These are phyloP conservation scores for Lysandra coridon DNA, from an alignment of 2,888 invertebrate species.

Conservation along the genomic window DNA sequence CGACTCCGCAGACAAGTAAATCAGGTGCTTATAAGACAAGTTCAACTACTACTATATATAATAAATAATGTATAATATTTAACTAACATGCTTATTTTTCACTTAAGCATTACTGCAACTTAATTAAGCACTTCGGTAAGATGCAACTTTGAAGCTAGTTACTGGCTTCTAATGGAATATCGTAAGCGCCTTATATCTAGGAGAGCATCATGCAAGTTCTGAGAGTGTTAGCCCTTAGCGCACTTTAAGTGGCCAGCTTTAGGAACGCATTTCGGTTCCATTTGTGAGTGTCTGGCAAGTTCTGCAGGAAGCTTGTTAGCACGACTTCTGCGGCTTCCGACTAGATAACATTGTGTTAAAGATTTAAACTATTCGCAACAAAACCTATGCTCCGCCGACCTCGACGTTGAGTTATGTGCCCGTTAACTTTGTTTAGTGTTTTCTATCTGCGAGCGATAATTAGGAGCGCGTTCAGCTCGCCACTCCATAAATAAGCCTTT, in stretches of 20 bases:
- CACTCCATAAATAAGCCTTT: slow-evolving; percentile 36
- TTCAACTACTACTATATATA: no score
- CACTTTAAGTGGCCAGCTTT: slow-evolving; percentile 48
- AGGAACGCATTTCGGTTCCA: slow-evolving; percentile 48
- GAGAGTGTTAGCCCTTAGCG: slow-evolving; percentile 31
- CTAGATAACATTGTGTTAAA: slow-evolving; percentile 66
- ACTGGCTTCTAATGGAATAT: slow-evolving; percentile 19
- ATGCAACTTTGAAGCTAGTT: slow-evolving; percentile 4
- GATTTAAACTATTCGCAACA: slow-evolving; percentile 57
- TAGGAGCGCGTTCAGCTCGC: slow-evolving; percentile 35
- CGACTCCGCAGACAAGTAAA: no score
- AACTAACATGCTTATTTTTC: background rate
- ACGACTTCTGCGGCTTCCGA: slow-evolving; percentile 63
- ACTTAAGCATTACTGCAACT: background rate
- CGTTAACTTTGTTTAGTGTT: slow-evolving; percentile 38
- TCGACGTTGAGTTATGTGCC: slow-evolving; percentile 36
- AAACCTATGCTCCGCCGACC: slow-evolving; percentile 39
- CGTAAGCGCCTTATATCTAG: background rate
- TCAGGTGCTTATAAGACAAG: no score
- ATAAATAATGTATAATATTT: background rate
- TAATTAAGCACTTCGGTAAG: background rate
- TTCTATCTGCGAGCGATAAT: slow-evolving; percentile 37
- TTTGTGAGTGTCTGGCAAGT: slow-evolving; percentile 62
- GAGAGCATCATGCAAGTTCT: slow-evolving; percentile 12
- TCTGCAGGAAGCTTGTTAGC: slow-evolving; percentile 67